These are phyloP conservation scores for Ameiurus melas DNA, from an alignment of 2,113 vertebrate genomes.

Conservation along the genomic window DNA sequence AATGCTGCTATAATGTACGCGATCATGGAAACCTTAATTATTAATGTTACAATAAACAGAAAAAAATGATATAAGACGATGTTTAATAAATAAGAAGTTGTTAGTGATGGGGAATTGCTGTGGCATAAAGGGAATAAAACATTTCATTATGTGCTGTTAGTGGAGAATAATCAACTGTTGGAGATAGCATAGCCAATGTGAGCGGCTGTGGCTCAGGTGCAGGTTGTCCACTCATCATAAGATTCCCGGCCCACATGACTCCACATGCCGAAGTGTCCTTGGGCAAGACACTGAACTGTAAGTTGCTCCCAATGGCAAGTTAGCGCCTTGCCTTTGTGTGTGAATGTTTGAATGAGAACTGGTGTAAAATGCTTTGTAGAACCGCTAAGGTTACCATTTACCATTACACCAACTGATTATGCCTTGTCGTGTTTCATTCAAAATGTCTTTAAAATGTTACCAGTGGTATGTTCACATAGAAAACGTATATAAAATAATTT, in stretches of 20 bases:
- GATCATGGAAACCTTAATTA: neutral
- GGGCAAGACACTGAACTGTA: no score
- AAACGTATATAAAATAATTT: neutral
- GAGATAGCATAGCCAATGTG: neutral
- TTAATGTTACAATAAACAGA: neutral
- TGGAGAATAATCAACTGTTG: neutral
- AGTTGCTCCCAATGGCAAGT: no score
- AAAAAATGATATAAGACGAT: neutral
- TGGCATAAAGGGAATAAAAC: neutral
- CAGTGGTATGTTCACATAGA: neutral
- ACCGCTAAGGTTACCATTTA: no score
- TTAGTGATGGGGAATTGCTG: neutral
- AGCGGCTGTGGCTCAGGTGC: no score
- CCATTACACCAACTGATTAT: neutral
- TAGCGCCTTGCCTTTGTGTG: no score
- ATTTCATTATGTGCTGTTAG: neutral
- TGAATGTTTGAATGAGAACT: no score
- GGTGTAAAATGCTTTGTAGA: no score
- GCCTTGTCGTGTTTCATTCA: neutral
- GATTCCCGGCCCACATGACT: no score
- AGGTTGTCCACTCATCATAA: no score
- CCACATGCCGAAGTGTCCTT: no score
- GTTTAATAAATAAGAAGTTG: neutral
- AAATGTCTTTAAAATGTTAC: neutral
- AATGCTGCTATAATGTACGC: neutral